Base-by-base conservation (phyloP, 2,797 vertebrate genomes). In the Eulemur mongoz region DNA sequence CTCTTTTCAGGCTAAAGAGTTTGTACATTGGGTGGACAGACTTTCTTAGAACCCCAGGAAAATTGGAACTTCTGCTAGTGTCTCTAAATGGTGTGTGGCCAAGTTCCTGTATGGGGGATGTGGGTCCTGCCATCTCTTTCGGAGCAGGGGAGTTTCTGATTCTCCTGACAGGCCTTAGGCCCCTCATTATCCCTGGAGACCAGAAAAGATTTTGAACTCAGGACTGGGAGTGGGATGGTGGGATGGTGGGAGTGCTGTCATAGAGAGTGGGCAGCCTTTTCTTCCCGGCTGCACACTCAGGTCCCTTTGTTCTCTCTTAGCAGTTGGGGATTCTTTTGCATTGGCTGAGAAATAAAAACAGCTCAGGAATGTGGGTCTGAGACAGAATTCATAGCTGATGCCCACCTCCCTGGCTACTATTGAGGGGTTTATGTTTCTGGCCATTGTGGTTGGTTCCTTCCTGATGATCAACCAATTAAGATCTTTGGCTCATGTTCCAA, bases 331-430 rank as follows among this genome's bases (percentile, higher is more conserved):
- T 63, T 78, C 63, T 50, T 70, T 70, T 52, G 30, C 43, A n/a
- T 38, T 15, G 25, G 17, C 75, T 61, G 10, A 70, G 43, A 95
- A 65, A 43, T 52, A 18, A 83, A 69, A 20, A 40, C 11, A 30
- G 30, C 69, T 92, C 30, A 76, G 85, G 52, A 35, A 35, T 45
- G 14, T 63, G 52, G 54, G 40, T 70, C 45, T 45, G 38, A 75
- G 89, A 54, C 15, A 72, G 83, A 81, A 23, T 75, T 63, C 67
- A 57, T 17, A 59, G 57, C 38, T 4, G 2, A 7, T 38, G 18
- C 70, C 52, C 5, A 1, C 18, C 25, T 11, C 52, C 7, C 4
- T 65, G 18, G 17, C 35, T n/a, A 2, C 32, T 3, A 0, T 3
- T 20, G 35, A 45, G 18, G 1, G 32, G 63, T 52, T 89, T 15